Percentiles rank a stretch among this genome's conserved stretches.
These are phyloP conservation scores for Centropus unirufus DNA, from an alignment of 2,113 vertebrate species.

Conservation along the genomic window DNA sequence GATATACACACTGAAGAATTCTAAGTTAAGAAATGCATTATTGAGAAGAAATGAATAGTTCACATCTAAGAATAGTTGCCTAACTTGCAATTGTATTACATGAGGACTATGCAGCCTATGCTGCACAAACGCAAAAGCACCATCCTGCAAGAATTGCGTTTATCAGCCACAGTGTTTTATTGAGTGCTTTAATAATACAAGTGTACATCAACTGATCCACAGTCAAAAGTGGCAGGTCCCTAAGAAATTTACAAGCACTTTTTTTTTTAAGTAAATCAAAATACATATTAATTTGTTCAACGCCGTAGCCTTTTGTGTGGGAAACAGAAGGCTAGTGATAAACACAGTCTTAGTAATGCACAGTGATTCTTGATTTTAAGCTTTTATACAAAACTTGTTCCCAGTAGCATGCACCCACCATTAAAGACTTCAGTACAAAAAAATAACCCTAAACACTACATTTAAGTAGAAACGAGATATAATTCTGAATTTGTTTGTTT, in stretches of 20 bases:
- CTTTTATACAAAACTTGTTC: slow-evolving; percentile 88
- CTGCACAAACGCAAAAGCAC: slow-evolving; percentile 38
- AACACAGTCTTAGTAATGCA: slow-evolving; percentile 86
- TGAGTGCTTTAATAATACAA: slow-evolving; percentile 99
- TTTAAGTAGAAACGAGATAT: slow-evolving; percentile 86
- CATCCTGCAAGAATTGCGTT: slow-evolving; percentile 46
- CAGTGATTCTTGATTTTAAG: slow-evolving; percentile 86
- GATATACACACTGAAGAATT: neutral
- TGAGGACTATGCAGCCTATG: neutral
- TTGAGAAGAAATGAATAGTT: slow-evolving; percentile 3
- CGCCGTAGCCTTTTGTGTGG: slow-evolving; percentile 84
- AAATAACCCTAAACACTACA: slow-evolving; percentile 83
- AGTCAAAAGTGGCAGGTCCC: slow-evolving; percentile 93
- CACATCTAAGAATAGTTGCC: neutral
- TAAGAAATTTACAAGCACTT: slow-evolving; percentile 98
- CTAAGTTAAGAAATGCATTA: slow-evolving; percentile 11
- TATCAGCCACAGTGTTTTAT: slow-evolving; percentile 98
- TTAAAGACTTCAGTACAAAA: slow-evolving; percentile 89
- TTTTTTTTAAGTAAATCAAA: slow-evolving; percentile 87
- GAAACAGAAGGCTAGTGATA: slow-evolving; percentile 85
- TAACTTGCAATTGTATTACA: neutral
- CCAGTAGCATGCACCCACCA: slow-evolving; percentile 94
- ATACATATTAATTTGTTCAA: slow-evolving; percentile 91
- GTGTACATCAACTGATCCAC: slow-evolving; percentile 97
- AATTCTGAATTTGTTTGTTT: slow-evolving; percentile 86